Base-by-base conservation (phyloP, 2,797 vertebrate genomes). In the Tenualosa ilisha region DNA sequence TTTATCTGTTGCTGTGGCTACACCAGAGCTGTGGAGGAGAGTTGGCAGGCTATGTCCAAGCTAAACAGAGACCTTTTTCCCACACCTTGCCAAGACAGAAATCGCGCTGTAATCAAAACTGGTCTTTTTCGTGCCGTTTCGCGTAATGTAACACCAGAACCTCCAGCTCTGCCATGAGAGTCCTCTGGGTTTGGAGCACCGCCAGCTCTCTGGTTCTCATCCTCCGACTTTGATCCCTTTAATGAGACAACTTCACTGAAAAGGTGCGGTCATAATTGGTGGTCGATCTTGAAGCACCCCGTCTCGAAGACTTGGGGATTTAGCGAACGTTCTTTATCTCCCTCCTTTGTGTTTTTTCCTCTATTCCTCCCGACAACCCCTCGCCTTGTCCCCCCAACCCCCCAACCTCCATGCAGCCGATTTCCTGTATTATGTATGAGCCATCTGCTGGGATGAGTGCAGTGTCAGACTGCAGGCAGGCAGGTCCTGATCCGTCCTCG, bases 381-480 rank as follows among this genome's bases (percentile, higher is more conserved):
- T 7, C 8, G 22, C 26, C 24, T 9, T 26, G 11, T 6, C 89
- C 89, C 84, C 84, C 20, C 83, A 88, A 93, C 92, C 92, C 92
- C 6, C 3, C 11, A 31, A 31, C 54, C 54, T 22, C 17, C 54
- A 22, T 56, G 54, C 15, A 6, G 54, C 92, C 81, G 86, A 51
- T 90, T 91, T 85, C 89, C 91, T 95, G 90, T 92, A 90, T 94
- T 95, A 95, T 95, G 95, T 90, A 96, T 95, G 93, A 95, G 93
- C 95, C 95, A 95, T 96, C 95, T 96, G 95, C 83, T 91, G 43
- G 90, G 91, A 90, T 90, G 82, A 92, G 90, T 88, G 88, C 88
- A 2, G 89, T 93, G 89, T 93, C 92, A 93, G 92, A 94, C 92
- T 91, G 91, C 90, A 91, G 91, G 92, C 92, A 92, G 93, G 94